Evolutionary conservation across 1,140 invertebrate species (phyloP).

Genomic region (Orussus abietinus): DNA sequence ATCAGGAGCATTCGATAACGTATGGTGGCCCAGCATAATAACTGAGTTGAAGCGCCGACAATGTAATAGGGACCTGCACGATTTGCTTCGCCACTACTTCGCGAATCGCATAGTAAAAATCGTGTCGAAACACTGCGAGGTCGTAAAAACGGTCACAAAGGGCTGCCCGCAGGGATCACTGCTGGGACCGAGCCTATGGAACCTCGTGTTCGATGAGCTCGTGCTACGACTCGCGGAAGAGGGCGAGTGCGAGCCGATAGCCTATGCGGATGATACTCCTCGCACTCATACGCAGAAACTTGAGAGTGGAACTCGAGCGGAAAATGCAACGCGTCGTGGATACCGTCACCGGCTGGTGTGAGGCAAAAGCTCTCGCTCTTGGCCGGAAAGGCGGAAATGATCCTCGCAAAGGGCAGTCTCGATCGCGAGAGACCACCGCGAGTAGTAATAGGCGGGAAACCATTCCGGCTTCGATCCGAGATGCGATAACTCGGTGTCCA

Average conservation of each 20-base stretch:
- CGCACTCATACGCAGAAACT: conserved; percentile 11
- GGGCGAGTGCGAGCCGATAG: conserved; percentile 10
- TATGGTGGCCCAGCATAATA: conserved; percentile 32
- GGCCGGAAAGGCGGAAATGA: not conserved
- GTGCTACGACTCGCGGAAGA: conserved; percentile 6
- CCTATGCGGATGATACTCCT: conserved; percentile 25
- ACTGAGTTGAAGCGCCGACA: no score
- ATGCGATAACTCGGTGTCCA: conserved; percentile 15
- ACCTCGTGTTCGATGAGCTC: conserved; percentile 22
- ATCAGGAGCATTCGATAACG: conserved; percentile 40
- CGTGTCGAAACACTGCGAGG: not conserved
- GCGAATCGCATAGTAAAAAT: not conserved
- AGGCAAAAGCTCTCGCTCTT: not conserved
- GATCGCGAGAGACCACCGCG: conserved; percentile 1
- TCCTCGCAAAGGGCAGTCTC: not conserved
- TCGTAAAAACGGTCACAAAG: conserved; percentile 11
- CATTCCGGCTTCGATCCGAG: not conserved
- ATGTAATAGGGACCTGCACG: conserved; percentile 6
- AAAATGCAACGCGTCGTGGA: not conserved
- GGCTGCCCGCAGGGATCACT: no score
- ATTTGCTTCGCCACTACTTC: not conserved
- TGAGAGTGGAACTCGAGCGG: conserved; percentile 10
- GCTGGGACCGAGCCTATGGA: no score
- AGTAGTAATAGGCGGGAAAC: conserved; percentile 6
- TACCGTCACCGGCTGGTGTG: not conserved